phyloP scores from a whole-genome alignment of 2,797 vertebrate species.

The Enteromius treurensis region DNA sequence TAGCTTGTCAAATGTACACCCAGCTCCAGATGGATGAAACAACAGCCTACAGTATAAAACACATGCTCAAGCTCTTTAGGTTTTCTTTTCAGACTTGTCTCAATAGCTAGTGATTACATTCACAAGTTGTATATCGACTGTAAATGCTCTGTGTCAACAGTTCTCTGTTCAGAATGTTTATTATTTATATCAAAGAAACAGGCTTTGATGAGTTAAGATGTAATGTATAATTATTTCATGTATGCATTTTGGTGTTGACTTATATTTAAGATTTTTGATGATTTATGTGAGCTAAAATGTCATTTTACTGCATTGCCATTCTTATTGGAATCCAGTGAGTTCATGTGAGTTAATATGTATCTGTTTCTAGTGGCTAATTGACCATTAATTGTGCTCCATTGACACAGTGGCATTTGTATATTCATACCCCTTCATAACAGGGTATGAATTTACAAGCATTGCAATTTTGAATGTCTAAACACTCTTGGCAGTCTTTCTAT shows the following conservation, averaged over 20 bases:
- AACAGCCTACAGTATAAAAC: conserved; percentile 9
- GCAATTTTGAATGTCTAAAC: conserved; percentile 21
- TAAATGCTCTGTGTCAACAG: conserved; percentile 20
- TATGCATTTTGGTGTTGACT: conserved; percentile 37
- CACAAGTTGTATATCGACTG: conserved; percentile 18
- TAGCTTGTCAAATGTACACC: conserved; percentile 16
- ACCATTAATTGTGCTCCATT: not conserved
- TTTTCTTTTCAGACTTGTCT: not conserved
- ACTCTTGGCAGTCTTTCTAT: conserved; percentile 12
- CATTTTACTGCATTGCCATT: conserved; percentile 6
- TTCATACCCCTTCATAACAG: not conserved
- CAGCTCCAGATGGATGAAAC: conserved; percentile 19
- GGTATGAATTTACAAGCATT: conserved; percentile 18
- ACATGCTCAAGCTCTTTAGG: not conserved
- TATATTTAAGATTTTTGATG: conserved; percentile 19
- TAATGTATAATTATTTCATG: conserved; percentile 22
- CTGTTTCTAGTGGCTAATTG: conserved; percentile 13
- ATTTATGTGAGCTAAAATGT: not conserved
- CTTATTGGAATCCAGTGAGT: not conserved
- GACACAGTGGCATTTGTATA: conserved; percentile 9
- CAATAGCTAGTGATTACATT: conserved; percentile 25
- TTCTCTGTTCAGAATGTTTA: conserved; percentile 45
- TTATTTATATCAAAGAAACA: conserved; percentile 43
- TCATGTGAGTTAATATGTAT: conserved; percentile 1
- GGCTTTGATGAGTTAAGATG: conserved; percentile 41